Conservation (phyloP, 2,113 vertebrate genomes). For the Tiliqua scincoides region DNA sequence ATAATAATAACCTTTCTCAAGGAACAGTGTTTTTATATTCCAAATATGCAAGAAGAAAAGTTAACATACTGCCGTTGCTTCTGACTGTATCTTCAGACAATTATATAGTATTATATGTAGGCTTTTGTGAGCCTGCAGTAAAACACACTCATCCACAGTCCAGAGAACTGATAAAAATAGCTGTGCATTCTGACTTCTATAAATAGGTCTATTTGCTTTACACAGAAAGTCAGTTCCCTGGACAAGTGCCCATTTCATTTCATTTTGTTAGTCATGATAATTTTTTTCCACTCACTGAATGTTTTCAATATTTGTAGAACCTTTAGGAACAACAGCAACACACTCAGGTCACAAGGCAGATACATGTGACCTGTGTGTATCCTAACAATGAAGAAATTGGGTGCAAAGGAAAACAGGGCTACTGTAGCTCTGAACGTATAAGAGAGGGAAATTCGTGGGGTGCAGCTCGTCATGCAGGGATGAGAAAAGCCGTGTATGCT, state of each 20-base stretch:
- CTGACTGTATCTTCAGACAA: constrained; percentile 46
- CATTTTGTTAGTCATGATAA: constrained; percentile 67
- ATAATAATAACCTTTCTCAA: constrained; percentile 34
- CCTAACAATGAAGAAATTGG: neutral
- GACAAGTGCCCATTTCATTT: constrained; percentile 63
- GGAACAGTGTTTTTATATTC: constrained; percentile 32
- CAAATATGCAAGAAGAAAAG: constrained; percentile 49
- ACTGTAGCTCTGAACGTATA: neutral
- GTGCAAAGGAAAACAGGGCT: no score
- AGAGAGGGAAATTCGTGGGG: neutral
- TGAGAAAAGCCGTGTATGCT: neutral
- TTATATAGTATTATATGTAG: constrained; percentile 28
- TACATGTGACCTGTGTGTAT: neutral
- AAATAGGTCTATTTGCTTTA: constrained; percentile 70
- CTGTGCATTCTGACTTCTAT: constrained; percentile 60
- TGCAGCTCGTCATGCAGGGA: neutral
- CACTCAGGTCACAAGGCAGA: neutral
- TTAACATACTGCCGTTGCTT: constrained; percentile 33
- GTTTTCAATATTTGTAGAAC: constrained; percentile 54
- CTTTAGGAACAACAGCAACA: neutral
- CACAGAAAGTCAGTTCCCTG: constrained; percentile 66
- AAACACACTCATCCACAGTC: constrained; percentile 55
- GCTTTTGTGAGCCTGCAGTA: constrained; percentile 67
- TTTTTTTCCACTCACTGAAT: constrained; percentile 55
- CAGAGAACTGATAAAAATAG: constrained; percentile 59